These are phyloP conservation scores for Propsilocerus akamusi DNA, from an alignment of 1,140 invertebrate species.

Conservation along the genomic window DNA sequence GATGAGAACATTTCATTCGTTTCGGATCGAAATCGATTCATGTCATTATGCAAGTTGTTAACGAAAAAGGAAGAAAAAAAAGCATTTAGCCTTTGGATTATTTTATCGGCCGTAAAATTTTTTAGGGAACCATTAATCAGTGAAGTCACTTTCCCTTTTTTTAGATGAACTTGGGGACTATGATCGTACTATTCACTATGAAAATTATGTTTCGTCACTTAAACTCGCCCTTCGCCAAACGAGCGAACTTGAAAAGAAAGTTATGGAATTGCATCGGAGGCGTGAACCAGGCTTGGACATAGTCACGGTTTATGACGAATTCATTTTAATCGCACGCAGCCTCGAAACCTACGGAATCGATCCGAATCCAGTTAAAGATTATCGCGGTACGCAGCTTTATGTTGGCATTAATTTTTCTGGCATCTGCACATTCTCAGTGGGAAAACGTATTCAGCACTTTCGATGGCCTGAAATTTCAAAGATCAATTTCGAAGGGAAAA, in stretches of 20 bases:
- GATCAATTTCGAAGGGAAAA: slow-evolving; percentile 94
- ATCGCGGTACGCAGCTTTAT: slow-evolving; percentile 62
- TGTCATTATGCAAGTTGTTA: too few species aligned
- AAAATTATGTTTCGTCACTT: slow-evolving; percentile 80
- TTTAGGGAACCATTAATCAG: too few species aligned
- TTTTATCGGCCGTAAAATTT: too few species aligned
- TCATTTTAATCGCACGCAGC: slow-evolving; percentile 41
- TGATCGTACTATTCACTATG: slow-evolving; percentile 70
- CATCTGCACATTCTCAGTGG: slow-evolving; percentile 87
- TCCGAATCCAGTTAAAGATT: slow-evolving; percentile 89
- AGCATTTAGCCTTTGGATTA: too few species aligned
- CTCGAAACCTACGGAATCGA: slow-evolving; percentile 95
- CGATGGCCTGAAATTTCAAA: slow-evolving; percentile 91
- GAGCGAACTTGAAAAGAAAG: slow-evolving; percentile 72
- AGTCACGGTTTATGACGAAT: slow-evolving; percentile 17
- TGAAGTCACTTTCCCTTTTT: slow-evolving; percentile 14
- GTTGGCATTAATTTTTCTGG: slow-evolving; percentile 89
- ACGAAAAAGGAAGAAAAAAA: too few species aligned
- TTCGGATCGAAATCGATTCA: too few species aligned
- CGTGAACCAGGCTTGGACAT: slow-evolving; percentile 23
- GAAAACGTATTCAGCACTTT: slow-evolving; percentile 82
- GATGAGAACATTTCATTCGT: too few species aligned
- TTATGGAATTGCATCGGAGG: slow-evolving; percentile 73
- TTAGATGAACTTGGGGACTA: slow-evolving; percentile 89
- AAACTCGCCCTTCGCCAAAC: slow-evolving; percentile 86